phyloP scores from a whole-genome alignment of 1,140 invertebrate species.

The Drosophila sucinea region DNA sequence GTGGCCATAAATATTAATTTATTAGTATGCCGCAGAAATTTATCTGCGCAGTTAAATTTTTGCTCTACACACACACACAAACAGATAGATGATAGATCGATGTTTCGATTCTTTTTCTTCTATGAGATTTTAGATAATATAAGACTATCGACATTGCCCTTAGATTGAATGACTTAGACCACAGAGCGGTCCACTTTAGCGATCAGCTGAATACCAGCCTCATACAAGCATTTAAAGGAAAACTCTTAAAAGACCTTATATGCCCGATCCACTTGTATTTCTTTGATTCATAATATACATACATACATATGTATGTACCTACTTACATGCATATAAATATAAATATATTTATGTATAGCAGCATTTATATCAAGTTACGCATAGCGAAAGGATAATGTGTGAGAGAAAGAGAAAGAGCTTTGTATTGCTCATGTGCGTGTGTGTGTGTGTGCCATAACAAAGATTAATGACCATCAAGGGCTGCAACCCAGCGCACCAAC shows the following conservation, averaged over 20 bases:
- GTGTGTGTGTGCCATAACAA: conserved; percentile 74
- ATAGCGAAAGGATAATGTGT: conserved; percentile 73
- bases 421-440: conserved; percentile 19
- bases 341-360: conserved; percentile 52
- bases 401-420: conserved; percentile 8
- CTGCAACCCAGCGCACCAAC: conserved; percentile 40
- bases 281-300: not conserved
- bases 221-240: too few species aligned
- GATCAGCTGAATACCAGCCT: too few species aligned
- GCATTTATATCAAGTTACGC: conserved; percentile 66
- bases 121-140: too few species aligned
- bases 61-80: conserved; percentile 35
- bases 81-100: conserved; percentile 5
- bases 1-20: conserved; percentile 77
- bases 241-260: too few species aligned
- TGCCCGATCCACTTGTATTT: too few species aligned
- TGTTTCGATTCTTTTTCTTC: too few species aligned
- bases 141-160: too few species aligned
- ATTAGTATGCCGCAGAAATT: conserved; percentile 72
- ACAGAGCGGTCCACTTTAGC: too few species aligned
- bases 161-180: too few species aligned
- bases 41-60: conserved; percentile 79
- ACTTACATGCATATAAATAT: conserved; percentile 30
- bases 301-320: not conserved
- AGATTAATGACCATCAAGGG: conserved; percentile 80